phyloP scores from a whole-genome alignment of 2,113 vertebrate genomes.

The Tonatia bakeri region DNA sequence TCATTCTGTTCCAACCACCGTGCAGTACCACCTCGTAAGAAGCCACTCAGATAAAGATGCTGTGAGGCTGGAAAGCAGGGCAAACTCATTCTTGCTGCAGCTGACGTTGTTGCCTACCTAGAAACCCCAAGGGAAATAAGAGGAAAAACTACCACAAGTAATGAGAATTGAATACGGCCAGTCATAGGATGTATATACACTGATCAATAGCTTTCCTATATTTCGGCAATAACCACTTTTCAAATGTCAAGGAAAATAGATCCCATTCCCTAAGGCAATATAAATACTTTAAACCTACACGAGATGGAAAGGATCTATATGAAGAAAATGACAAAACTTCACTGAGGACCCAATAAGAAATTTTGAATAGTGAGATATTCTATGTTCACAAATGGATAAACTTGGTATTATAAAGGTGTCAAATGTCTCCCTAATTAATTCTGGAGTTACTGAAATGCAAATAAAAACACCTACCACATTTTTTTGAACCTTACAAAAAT shows the following conservation, averaged over 20 bases:
- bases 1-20: background rate
- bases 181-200: background rate
- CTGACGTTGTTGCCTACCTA: background rate
- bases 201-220: background rate
- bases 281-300: background rate
- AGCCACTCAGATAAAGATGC: background rate
- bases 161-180: background rate
- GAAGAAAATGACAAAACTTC: background rate
- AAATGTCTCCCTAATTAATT: background rate
- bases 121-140: background rate
- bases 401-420: background rate
- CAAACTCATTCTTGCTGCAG: background rate
- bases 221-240: background rate
- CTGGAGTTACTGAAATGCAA: slow-evolving; percentile 8
- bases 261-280: background rate
- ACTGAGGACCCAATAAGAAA: background rate
- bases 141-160: background rate
- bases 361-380: background rate
- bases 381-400: background rate
- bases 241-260: slow-evolving; percentile 22
- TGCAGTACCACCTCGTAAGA: background rate
- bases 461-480: background rate
- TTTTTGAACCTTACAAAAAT: background rate
- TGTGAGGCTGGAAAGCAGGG: background rate
- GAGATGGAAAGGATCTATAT: background rate